phyloP scores from a whole-genome alignment of 1,140 invertebrate species.

The Drosophila nigromelanica region DNA sequence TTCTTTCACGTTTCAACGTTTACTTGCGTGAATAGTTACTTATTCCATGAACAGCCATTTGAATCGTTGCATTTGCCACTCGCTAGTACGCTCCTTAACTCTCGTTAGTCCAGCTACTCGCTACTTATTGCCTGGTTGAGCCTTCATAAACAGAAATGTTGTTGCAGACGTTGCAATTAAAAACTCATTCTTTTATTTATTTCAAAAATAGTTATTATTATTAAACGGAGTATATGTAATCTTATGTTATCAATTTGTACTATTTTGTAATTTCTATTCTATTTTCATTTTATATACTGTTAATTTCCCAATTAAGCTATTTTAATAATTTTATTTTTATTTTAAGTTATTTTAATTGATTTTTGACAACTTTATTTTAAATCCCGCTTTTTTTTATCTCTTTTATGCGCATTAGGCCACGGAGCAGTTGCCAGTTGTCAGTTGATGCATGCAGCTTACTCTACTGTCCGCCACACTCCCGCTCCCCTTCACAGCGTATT shows the following conservation, averaged over 20 bases:
- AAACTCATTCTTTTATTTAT: constrained; percentile 12
- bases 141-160: no score
- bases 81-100: no score
- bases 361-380: constrained; percentile 38
- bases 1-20: no score
- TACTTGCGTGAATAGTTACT: no score
- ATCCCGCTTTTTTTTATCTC: neutral
- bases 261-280: no score
- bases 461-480: neutral
- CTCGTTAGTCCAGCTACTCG: neutral
- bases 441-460: constrained; percentile 28
- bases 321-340: no score
- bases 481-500: constrained; percentile 12
- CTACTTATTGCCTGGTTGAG: neutral
- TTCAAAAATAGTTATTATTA: no score
- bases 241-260: no score
- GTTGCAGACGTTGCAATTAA: neutral
- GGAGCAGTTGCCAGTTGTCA: constrained; percentile 29
- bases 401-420: constrained; percentile 53
- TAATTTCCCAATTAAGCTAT: no score
- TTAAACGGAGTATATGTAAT: no score
- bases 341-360: neutral
- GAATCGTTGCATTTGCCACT: no score
- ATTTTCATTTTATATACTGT: no score
- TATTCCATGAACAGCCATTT: neutral